These are phyloP conservation scores for Diabrotica virgifera DNA, from an alignment of 1,140 invertebrate genomes.

Conservation along the genomic window DNA sequence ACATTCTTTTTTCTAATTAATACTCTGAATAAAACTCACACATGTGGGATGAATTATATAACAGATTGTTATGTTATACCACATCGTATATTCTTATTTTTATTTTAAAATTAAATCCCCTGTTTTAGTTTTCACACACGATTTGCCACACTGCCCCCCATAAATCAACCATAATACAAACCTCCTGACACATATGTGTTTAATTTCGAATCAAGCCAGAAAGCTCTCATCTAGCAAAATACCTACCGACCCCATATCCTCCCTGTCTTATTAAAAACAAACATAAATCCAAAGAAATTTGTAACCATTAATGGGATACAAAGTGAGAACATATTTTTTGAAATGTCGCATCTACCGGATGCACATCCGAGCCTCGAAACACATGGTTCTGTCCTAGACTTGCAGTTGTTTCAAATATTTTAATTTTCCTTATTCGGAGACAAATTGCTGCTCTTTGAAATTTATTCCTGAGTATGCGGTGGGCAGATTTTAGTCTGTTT, in stretches of 20 bases:
- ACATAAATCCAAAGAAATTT: constrained; percentile 37
- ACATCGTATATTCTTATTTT: too few species aligned
- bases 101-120: too few species aligned
- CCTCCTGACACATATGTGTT: constrained; percentile 17
- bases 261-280: constrained; percentile 26
- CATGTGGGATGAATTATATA: too few species aligned
- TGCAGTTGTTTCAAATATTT: constrained; percentile 37
- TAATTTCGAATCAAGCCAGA: constrained; percentile 14
- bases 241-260: constrained; percentile 15
- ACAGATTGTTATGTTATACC: too few species aligned
- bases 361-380: constrained; percentile 30
- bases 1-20: too few species aligned
- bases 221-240: neutral
- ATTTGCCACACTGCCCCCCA: neutral
- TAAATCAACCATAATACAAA: constrained; percentile 7
- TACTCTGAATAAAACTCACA: too few species aligned
- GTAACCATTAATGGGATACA: constrained; percentile 39
- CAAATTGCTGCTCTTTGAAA: constrained; percentile 26
- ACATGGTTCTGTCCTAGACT: constrained; percentile 23
- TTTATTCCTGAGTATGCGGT: neutral
- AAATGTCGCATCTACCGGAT: constrained; percentile 31
- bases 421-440: constrained; percentile 33
- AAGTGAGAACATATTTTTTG: constrained; percentile 38
- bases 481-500: too few species aligned
- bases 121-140: constrained; percentile 1